phyloP scores from a whole-genome alignment of 2,888 invertebrate genomes.

The Melanostoma scalare region DNA sequence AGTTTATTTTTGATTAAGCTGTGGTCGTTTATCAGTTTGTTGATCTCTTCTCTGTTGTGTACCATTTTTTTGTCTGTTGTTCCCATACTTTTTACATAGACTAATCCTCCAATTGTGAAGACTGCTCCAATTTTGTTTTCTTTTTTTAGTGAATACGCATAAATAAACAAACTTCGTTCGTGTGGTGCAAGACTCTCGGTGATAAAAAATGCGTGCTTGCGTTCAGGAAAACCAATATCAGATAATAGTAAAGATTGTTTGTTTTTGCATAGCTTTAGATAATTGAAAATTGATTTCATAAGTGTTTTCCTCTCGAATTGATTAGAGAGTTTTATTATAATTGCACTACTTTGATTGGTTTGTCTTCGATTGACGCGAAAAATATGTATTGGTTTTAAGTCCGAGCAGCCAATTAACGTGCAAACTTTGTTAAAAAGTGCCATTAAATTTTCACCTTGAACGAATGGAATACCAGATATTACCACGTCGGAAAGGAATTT shows the following conservation, averaged over 20 bases:
- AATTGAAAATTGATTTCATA: background rate
- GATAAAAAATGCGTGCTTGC: background rate
- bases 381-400: background rate
- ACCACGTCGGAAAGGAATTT: no score
- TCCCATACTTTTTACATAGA: background rate
- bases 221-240: background rate
- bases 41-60: slow-evolving; percentile 1
- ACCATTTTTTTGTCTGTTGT: background rate
- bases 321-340: background rate
- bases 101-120: background rate
- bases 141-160: no score
- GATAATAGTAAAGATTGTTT: background rate
- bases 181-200: background rate
- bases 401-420: background rate
- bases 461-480: background rate
- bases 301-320: no score
- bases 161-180: background rate
- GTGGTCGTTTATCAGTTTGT: background rate
- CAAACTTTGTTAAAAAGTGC: background rate
- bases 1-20: background rate
- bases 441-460: background rate
- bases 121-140: background rate
- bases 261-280: background rate
- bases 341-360: background rate
- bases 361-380: background rate